Evolutionary conservation across 2,888 invertebrate species (phyloP).

Genomic region (Harpalus rubripes): DNA sequence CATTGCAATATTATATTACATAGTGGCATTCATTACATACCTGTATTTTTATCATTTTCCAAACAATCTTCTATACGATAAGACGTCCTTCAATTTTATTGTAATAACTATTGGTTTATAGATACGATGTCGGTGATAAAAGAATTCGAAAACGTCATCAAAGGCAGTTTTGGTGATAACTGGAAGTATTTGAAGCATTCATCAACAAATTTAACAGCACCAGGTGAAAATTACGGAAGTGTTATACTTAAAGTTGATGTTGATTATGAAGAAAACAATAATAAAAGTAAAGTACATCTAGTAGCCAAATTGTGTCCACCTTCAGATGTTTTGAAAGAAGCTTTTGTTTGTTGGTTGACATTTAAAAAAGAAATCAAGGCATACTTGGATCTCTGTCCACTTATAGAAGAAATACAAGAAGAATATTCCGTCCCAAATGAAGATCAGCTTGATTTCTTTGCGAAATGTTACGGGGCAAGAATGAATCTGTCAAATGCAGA

Average conservation of each 20-base stretch:
- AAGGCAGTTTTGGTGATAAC: conserved; percentile 23
- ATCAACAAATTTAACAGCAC: conserved; percentile 60
- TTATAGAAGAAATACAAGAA: conserved; percentile 77
- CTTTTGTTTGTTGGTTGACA: conserved; percentile 80
- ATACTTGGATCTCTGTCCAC: conserved; percentile 79
- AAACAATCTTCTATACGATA: background rate
- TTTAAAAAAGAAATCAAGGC: conserved; percentile 81
- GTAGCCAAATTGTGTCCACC: conserved; percentile 81
- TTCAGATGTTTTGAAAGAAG: conserved; percentile 78
- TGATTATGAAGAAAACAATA: conserved; percentile 72
- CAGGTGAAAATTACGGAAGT: conserved; percentile 81
- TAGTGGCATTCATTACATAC: conserved; percentile 10
- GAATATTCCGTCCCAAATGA: conserved; percentile 77
- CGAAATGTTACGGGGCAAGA: conserved; percentile 80
- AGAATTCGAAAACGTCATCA: conserved; percentile 33
- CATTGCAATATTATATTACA: conserved; percentile 12
- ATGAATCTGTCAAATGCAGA: conserved; percentile 75
- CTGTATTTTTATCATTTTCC: conserved; percentile 10
- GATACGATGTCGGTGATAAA: conserved; percentile 37
- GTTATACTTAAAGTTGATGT: conserved; percentile 78
- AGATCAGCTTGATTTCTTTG: conserved; percentile 77
- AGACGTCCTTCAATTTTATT: background rate
- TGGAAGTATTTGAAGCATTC: conserved; percentile 56
- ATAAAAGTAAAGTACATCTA: conserved; percentile 76
- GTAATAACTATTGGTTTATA: background rate